Percentiles rank a stretch among this genome's conserved stretches.
These are phyloP conservation scores for pig (Sus scrofa) DNA, from an alignment of 2,113 vertebrate genomes.

Conservation along the genomic window T2T-Sscrofa CM000812.6:206397001-206397500, in stretches of 20 bases:
- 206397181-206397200: slow-evolving; percentile 34
- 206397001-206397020: background rate
- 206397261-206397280: slow-evolving; percentile 50
- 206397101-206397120: slow-evolving; percentile 33
- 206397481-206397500: slow-evolving; percentile 58
- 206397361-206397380: slow-evolving; percentile 55
- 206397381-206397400: slow-evolving; percentile 75
- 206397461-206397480: slow-evolving; percentile 66
- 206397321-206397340: slow-evolving; percentile 74
- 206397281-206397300: slow-evolving; percentile 73
- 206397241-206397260: slow-evolving; percentile 67
- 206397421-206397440: slow-evolving; percentile 59
- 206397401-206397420: slow-evolving; percentile 62
- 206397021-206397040: slow-evolving; percentile 14
- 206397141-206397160: slow-evolving; percentile 32
- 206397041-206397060: background rate
- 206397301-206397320: slow-evolving; percentile 72
- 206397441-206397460: slow-evolving; percentile 77
- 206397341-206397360: slow-evolving; percentile 77
- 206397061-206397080: background rate
- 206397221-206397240: slow-evolving; percentile 69
- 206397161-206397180: slow-evolving; percentile 56
- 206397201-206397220: slow-evolving; percentile 76
- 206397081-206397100: slow-evolving; percentile 22
- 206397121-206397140: background rate